Evolutionary conservation across 2,888 invertebrate species (phyloP).

Genomic region (Hirtodrosophila histrioides): DNA sequence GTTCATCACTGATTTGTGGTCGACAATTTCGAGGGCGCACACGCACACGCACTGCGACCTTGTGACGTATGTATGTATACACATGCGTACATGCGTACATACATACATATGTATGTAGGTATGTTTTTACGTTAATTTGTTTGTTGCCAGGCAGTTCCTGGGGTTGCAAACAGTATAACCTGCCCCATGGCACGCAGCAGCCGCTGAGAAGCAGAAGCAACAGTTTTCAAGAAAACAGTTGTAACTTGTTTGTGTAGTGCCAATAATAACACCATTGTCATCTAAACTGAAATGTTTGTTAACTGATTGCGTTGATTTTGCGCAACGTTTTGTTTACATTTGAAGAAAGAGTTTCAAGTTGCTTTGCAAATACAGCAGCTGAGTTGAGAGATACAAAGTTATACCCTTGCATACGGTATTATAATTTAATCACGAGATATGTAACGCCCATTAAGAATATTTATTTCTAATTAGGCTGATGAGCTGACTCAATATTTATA

Average conservation of each 20-base stretch:
- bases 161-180: conserved; percentile 22
- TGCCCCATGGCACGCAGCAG: conserved; percentile 11
- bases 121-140: background rate
- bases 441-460: too few relatives aligned
- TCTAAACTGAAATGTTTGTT: conserved; percentile 9
- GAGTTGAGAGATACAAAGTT: conserved; percentile 1
- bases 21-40: conserved; percentile 19
- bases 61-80: conserved; percentile 23
- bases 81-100: too few relatives aligned
- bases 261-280: conserved; percentile 12
- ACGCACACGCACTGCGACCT: conserved; percentile 58
- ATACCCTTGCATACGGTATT: too few relatives aligned
- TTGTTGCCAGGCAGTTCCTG: conserved; percentile 16
- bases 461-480: too few relatives aligned
- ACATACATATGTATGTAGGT: too few relatives aligned
- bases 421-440: too few relatives aligned
- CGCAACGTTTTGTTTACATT: conserved; percentile 26
- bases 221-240: conserved; percentile 14
- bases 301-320: conserved; percentile 17
- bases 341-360: conserved; percentile 7
- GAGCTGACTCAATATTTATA: too few relatives aligned
- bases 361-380: conserved; percentile 10
- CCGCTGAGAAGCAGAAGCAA: conserved; percentile 1
- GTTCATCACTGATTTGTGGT: conserved; percentile 21
- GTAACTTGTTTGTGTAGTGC: background rate